These are phyloP conservation scores for Aethina tumida DNA, from an alignment of 1,140 invertebrate genomes.

Conservation along the genomic window DNA sequence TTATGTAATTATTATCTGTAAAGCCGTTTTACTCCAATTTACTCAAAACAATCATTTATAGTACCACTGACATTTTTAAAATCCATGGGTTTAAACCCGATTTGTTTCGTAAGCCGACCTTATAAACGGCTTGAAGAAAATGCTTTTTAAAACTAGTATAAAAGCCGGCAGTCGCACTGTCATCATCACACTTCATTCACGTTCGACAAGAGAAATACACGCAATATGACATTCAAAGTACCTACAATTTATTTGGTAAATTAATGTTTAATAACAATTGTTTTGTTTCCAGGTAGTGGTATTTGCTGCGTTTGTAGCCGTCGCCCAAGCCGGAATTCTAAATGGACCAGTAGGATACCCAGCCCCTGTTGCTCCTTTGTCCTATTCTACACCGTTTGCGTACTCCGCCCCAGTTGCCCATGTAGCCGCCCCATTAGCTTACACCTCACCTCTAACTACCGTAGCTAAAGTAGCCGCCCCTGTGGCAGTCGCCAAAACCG, in stretches of 20 bases:
- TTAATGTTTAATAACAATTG: not conserved
- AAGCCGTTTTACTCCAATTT: no score
- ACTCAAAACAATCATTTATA: no score
- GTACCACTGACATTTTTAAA: no score
- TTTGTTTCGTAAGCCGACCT: no score
- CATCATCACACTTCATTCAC: no score
- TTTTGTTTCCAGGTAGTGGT: slow-evolving; percentile 10
- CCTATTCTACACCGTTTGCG: slow-evolving; percentile 8
- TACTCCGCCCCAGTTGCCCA: slow-evolving; percentile 2
- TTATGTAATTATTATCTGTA: no score
- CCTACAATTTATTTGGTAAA: not conserved
- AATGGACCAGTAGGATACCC: slow-evolving; percentile 27
- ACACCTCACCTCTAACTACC: slow-evolving; percentile 5
- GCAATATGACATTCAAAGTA: slow-evolving; percentile 26
- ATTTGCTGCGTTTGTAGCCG: slow-evolving; percentile 7
- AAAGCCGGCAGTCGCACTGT: no score
- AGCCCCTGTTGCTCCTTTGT: slow-evolving; percentile 6
- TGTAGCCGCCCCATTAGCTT: slow-evolving; percentile 46
- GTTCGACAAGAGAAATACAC: no score
- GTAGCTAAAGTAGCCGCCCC: slow-evolving; percentile 14
- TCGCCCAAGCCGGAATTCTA: slow-evolving; percentile 14
- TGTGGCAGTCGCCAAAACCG: slow-evolving; percentile 35
- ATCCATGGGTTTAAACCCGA: no score
- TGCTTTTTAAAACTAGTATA: no score
- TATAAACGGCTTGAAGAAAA: no score